Evolutionary conservation across 2,888 invertebrate species (phyloP).

Genomic region (Papilio gigon): DNA sequence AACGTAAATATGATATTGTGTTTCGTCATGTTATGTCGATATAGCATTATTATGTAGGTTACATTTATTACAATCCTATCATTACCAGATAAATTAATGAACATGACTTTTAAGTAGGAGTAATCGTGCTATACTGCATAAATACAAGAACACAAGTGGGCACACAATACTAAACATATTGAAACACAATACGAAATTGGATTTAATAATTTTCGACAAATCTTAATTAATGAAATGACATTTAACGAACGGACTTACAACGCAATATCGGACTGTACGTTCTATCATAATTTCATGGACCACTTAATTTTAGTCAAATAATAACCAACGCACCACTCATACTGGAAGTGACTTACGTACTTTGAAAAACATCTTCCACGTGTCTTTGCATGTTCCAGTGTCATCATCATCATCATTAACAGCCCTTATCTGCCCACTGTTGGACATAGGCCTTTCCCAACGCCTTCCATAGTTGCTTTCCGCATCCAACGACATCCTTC

Average conservation of each 20-base stretch:
- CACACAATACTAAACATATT: slow-evolving; percentile 38
- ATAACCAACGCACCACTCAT: slow-evolving; percentile 44
- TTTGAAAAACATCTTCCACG: too few relatives aligned
- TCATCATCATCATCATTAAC: too few relatives aligned
- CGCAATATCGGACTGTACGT: slow-evolving; percentile 59
- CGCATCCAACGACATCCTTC: too few relatives aligned
- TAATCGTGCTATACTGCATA: not conserved
- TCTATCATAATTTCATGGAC: slow-evolving; percentile 67
- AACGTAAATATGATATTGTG: too few relatives aligned
- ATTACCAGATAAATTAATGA: slow-evolving; percentile 9
- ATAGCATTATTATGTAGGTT: not conserved
- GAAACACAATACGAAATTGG: slow-evolving; percentile 36
- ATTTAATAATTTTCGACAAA: slow-evolving; percentile 40
- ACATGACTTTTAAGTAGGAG: not conserved
- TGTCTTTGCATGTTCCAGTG: too few relatives aligned
- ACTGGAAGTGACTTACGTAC: slow-evolving; percentile 48
- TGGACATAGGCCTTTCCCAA: too few relatives aligned
- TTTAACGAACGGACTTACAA: slow-evolving; percentile 52
- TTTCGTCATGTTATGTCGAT: too few relatives aligned
- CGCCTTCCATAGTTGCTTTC: too few relatives aligned
- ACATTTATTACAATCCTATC: not conserved
- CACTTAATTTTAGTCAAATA: slow-evolving; percentile 59
- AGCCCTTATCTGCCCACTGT: too few relatives aligned
- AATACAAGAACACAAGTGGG: slow-evolving; percentile 35
- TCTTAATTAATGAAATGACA: slow-evolving; percentile 52